phyloP scores from a whole-genome alignment of 2,113 vertebrate species.

The Crotophaga sulcirostris region DNA sequence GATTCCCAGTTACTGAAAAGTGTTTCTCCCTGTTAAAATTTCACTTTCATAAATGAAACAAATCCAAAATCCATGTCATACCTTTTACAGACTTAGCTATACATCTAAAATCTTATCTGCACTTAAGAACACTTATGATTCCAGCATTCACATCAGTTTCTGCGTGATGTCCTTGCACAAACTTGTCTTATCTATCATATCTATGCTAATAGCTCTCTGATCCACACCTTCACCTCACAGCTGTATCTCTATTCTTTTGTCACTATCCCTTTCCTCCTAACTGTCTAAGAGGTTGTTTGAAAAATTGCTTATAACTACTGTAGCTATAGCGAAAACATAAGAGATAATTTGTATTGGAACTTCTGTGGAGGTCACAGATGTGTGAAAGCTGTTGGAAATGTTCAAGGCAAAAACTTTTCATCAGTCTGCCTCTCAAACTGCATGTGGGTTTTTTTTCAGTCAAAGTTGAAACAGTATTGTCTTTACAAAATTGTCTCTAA shows the following conservation, averaged over 20 bases:
- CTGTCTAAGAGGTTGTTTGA: neutral
- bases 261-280: neutral
- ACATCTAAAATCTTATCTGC: neutral
- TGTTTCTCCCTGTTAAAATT: conserved; percentile 83
- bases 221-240: neutral
- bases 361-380: neutral
- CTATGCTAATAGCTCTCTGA: neutral
- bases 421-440: neutral
- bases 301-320: neutral
- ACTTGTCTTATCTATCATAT: neutral
- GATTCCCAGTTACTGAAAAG: conserved; percentile 90
- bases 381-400: neutral
- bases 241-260: neutral
- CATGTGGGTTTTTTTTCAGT: neutral
- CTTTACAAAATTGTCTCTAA: neutral
- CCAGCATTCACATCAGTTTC: neutral
- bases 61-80: neutral
- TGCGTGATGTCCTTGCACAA: neutral
- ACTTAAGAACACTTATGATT: neutral
- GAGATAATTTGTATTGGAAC: neutral
- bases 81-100: neutral
- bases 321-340: neutral
- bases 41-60: neutral
- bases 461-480: neutral
- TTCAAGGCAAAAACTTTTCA: neutral